phyloP scores from a whole-genome alignment of 2,888 invertebrate species.

The Clostera curtula region DNA sequence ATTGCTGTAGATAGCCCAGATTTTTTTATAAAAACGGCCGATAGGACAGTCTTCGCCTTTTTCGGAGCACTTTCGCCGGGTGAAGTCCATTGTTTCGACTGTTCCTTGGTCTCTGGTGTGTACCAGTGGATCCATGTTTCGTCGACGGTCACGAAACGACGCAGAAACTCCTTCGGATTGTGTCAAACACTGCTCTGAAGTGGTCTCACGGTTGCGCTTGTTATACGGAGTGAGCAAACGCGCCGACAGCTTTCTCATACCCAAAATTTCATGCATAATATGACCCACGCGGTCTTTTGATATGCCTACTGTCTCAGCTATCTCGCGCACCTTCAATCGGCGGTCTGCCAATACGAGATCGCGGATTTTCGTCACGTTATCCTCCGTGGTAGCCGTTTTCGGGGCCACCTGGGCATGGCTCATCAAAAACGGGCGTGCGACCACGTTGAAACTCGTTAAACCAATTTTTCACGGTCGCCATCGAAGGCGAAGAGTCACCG shows the following conservation, averaged over 20 bases:
- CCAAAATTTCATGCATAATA: constrained; percentile 20
- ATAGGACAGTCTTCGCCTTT: background rate
- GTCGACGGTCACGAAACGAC: constrained; percentile 29
- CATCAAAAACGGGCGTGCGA: constrained; percentile 16
- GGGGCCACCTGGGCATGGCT: constrained; percentile 7
- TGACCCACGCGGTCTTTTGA: constrained; percentile 18
- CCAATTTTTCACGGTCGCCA: constrained; percentile 16
- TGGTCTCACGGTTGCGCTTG: constrained; percentile 19
- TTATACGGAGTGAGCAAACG: constrained; percentile 26
- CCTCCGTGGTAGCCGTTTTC: constrained; percentile 14
- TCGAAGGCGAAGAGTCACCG: constrained; percentile 14
- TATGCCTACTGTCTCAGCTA: constrained; percentile 24
- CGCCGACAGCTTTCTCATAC: constrained; percentile 30
- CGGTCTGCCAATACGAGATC: constrained; percentile 7
- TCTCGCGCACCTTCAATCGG: no score
- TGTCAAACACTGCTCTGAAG: constrained; percentile 10
- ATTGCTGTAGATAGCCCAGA: background rate
- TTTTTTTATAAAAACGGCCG: background rate
- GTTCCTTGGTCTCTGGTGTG: constrained; percentile 26
- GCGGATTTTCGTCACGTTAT: no score
- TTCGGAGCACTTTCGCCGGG: constrained; percentile 1
- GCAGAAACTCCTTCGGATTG: constrained; percentile 29
- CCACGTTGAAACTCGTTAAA: constrained; percentile 16
- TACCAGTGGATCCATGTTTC: constrained; percentile 30
- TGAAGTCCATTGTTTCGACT: constrained; percentile 9